Conservation (phyloP, 2,113 vertebrate genomes). For the Vombatus ursinus region DNA sequence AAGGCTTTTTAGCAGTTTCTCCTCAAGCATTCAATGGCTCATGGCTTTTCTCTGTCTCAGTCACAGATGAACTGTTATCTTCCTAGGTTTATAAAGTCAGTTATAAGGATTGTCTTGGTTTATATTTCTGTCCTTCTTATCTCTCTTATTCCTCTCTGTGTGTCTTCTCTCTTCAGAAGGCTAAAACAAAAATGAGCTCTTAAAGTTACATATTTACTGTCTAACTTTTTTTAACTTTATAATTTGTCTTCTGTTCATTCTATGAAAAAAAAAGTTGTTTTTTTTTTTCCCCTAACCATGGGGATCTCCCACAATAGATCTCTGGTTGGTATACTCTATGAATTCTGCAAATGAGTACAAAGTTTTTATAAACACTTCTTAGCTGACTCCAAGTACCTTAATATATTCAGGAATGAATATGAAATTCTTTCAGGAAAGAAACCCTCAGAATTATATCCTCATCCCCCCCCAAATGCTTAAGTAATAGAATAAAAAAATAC, state of each 20-base stretch:
- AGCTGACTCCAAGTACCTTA: background rate
- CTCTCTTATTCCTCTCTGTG: background rate
- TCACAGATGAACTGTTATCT: background rate
- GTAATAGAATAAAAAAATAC: background rate
- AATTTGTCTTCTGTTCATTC: background rate
- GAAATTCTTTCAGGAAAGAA: background rate
- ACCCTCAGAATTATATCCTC: background rate
- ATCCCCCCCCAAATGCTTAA: background rate
- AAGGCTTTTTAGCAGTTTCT: background rate
- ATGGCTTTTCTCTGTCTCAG: background rate
- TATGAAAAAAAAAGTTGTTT: background rate
- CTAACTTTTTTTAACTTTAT: background rate
- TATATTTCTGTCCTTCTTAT: background rate
- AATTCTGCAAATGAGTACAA: background rate
- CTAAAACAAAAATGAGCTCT: background rate
- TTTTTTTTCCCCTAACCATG: background rate
- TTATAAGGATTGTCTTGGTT: background rate
- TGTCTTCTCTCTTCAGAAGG: background rate
- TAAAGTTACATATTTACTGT: background rate
- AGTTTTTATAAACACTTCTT: background rate
- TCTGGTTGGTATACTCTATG: background rate
- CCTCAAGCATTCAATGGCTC: background rate
- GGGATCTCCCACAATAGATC: background rate
- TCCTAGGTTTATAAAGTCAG: conserved; percentile 29
- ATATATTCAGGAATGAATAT: background rate